Conservation (phyloP, 1,140 invertebrate species). For the Rhagoletis pomonella region DNA sequence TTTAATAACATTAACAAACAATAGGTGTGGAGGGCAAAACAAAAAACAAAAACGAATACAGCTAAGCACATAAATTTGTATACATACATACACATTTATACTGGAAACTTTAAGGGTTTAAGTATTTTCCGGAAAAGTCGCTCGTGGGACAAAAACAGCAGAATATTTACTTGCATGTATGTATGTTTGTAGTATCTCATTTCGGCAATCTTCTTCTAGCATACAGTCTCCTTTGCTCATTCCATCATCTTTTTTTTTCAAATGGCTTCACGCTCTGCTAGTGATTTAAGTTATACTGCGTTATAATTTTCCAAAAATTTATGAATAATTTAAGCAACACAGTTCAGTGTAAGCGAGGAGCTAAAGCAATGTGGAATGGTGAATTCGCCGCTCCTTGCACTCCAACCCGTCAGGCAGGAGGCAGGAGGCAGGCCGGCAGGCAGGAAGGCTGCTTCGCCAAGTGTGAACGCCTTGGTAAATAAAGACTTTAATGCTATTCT, state of each 20-base stretch:
- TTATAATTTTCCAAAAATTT: background rate
- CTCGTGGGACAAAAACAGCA: no score
- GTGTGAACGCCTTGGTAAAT: background rate
- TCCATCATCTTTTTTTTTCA: background rate
- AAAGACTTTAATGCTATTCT: slow-evolving; percentile 42
- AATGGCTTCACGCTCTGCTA: background rate
- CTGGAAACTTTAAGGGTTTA: no score
- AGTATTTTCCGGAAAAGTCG: no score
- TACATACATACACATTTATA: no score
- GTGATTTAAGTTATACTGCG: background rate
- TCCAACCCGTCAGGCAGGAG: background rate
- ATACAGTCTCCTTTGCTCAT: background rate
- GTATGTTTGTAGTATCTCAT: background rate
- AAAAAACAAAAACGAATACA: no score
- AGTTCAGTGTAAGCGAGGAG: background rate
- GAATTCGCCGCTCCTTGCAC: background rate
- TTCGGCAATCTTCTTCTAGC: no score
- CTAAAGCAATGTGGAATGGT: background rate
- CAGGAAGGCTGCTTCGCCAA: background rate
- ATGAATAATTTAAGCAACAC: background rate
- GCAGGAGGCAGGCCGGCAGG: background rate
- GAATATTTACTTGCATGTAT: no score
- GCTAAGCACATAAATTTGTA: no score
- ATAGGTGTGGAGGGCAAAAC: background rate
- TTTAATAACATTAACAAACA: background rate